Evolutionary conservation across 2,113 vertebrate species (phyloP).

Genomic region (Galbula dea): DNA sequence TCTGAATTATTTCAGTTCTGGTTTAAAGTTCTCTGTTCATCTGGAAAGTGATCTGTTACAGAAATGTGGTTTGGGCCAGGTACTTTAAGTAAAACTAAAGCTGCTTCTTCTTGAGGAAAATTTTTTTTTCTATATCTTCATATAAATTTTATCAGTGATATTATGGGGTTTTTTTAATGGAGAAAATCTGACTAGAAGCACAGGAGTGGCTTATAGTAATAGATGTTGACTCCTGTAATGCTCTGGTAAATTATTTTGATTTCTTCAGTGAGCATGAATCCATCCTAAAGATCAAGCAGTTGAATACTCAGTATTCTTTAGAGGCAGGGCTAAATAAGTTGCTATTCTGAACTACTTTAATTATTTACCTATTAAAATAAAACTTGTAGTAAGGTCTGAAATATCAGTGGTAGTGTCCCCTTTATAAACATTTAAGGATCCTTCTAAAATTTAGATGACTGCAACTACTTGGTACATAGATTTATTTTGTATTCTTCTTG

Average conservation of each 20-base stretch:
- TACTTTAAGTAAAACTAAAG: constrained; percentile 38
- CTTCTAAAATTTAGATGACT: not conserved
- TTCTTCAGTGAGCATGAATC: not conserved
- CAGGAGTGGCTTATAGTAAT: not conserved
- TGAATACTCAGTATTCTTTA: not conserved
- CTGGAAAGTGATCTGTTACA: not conserved
- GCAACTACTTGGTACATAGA: not conserved
- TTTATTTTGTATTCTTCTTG: not conserved
- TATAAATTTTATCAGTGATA: not conserved
- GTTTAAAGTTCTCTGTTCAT: not conserved
- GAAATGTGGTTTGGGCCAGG: constrained; percentile 69
- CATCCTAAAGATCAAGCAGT: not conserved
- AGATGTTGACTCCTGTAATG: not conserved
- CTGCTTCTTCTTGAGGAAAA: not conserved
- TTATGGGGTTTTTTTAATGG: not conserved
- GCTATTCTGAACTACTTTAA: not conserved
- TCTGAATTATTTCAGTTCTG: not conserved
- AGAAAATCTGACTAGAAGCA: not conserved
- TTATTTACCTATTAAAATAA: not conserved
- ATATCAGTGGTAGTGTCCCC: not conserved
- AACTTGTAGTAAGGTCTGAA: not conserved
- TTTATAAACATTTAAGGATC: not conserved
- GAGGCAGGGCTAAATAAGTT: not conserved
- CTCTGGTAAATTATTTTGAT: not conserved
- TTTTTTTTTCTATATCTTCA: not conserved